A percentile compares a stretch with the other conserved stretches of the same genome.
phyloP scores from a whole-genome alignment of 2,113 vertebrate genomes.

The Rynchops niger region DNA sequence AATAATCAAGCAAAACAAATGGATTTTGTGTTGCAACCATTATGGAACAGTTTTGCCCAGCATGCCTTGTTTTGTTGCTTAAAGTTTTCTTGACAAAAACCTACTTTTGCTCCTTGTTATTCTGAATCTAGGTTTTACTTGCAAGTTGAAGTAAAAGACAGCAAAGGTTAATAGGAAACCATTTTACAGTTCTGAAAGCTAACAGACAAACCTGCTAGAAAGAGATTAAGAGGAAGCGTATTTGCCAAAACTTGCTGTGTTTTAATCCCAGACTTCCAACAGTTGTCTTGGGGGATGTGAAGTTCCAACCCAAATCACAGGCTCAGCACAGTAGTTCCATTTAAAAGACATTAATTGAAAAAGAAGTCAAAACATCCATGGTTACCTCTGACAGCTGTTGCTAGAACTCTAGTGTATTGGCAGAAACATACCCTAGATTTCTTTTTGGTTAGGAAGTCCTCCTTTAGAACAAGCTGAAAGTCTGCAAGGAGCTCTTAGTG shows the following conservation, averaged over 20 bases:
- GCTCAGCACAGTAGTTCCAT: not conserved
- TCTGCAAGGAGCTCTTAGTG: not conserved
- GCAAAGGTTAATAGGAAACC: not conserved
- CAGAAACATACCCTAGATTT: not conserved
- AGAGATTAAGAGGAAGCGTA: not conserved
- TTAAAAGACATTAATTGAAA: constrained; percentile 30
- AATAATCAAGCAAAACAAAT: not conserved
- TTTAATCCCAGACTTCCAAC: constrained; percentile 1
- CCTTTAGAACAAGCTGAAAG: not conserved
- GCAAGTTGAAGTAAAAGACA: not conserved
- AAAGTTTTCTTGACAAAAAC: not conserved
- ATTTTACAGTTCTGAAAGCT: not conserved
- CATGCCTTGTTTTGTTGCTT: not conserved
- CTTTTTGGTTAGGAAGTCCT: not conserved
- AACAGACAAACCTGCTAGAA: not conserved
- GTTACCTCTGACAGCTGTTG: constrained; percentile 16
- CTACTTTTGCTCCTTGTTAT: not conserved
- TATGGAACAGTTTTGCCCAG: not conserved
- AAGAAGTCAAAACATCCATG: constrained; percentile 13
- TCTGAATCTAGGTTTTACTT: not conserved
- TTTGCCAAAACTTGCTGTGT: not conserved
- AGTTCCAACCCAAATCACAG: not conserved
- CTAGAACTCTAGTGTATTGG: not conserved
- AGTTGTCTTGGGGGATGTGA: not conserved
- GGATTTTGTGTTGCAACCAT: not conserved